These are phyloP conservation scores for Forbesichthys agassizii DNA, from an alignment of 2,113 vertebrate species.

Conservation along the genomic window DNA sequence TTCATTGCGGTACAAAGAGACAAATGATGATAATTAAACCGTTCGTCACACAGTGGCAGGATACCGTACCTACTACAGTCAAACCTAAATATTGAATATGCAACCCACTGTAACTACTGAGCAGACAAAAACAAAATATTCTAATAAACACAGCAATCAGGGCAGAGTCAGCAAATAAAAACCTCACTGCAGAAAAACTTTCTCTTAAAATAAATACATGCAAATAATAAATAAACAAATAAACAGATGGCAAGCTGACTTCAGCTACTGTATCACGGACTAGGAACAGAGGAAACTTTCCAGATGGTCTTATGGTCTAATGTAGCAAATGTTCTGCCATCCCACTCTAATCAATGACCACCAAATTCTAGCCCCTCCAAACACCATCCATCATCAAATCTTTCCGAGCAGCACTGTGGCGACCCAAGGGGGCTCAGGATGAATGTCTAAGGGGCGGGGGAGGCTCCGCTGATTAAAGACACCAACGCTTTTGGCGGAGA, in stretches of 20 bases:
- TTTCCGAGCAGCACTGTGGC: slow-evolving; percentile 42
- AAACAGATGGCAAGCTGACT: slow-evolving; percentile 32
- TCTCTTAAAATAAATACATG: slow-evolving; percentile 5
- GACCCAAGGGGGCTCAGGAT: slow-evolving; percentile 53
- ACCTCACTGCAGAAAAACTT: slow-evolving; percentile 18
- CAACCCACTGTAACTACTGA: slow-evolving; percentile 29
- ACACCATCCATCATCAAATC: slow-evolving; percentile 61
- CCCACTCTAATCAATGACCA: slow-evolving; percentile 62
- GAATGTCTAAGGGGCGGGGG: slow-evolving; percentile 57
- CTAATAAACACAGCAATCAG: slow-evolving; percentile 42
- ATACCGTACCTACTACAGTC: slow-evolving; percentile 17
- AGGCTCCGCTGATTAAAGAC: slow-evolving; percentile 58
- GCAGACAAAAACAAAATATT: slow-evolving; percentile 39
- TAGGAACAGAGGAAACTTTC: slow-evolving; percentile 23
- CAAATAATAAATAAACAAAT: background rate
- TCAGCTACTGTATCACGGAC: slow-evolving; percentile 23
- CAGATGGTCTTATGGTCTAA: slow-evolving; percentile 53
- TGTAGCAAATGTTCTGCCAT: slow-evolving; percentile 57
- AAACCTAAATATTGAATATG: slow-evolving; percentile 38
- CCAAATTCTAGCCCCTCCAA: slow-evolving; percentile 44
- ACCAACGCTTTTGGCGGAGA: slow-evolving; percentile 47
- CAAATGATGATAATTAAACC: slow-evolving; percentile 65
- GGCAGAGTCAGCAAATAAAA: slow-evolving; percentile 36
- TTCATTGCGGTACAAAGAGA: slow-evolving; percentile 47
- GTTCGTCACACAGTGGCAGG: slow-evolving; percentile 60